phyloP scores from a whole-genome alignment of 2,888 invertebrate species.

The Drosophila leonis region DNA sequence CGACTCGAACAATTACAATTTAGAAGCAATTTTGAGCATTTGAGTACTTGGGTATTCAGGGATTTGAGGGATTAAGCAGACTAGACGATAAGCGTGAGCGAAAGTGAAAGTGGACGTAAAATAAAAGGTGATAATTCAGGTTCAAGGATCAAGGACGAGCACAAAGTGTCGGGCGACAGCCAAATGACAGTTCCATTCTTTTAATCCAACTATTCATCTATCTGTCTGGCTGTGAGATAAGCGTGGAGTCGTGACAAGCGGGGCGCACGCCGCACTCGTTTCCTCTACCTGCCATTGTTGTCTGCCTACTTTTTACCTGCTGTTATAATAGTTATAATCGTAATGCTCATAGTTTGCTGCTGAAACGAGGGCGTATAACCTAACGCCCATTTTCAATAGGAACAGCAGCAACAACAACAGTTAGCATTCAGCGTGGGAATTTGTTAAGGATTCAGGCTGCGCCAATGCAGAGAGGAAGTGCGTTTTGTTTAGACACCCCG shows the following conservation, averaged over 20 bases:
- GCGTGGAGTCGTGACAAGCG: not conserved
- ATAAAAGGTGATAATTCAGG: slow-evolving; percentile 31
- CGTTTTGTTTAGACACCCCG: slow-evolving; percentile 12
- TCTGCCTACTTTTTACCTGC: slow-evolving; percentile 9
- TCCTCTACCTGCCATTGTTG: slow-evolving; percentile 21
- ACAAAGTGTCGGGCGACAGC: slow-evolving; percentile 25
- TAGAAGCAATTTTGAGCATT: not conserved
- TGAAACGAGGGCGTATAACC: slow-evolving; percentile 31
- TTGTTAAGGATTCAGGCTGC: slow-evolving; percentile 23
- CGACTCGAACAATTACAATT: slow-evolving; percentile 22
- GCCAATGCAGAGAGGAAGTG: slow-evolving; percentile 33
- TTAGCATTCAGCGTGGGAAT: slow-evolving; percentile 43
- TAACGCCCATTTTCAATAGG: slow-evolving; percentile 33
- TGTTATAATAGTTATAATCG: slow-evolving; percentile 22
- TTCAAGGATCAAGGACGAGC: slow-evolving; percentile 38
- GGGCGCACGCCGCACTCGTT: slow-evolving; percentile 14
- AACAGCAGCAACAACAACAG: slow-evolving; percentile 5
- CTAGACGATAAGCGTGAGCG: slow-evolving; percentile 40
- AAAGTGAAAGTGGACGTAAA: slow-evolving; percentile 38
- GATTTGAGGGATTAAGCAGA: slow-evolving; percentile 6
- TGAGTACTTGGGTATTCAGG: not conserved
- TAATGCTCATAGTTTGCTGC: slow-evolving; percentile 22
- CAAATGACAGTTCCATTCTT: slow-evolving; percentile 20
- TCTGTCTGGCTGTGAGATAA: slow-evolving; percentile 34
- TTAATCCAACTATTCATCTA: slow-evolving; percentile 5